These are phyloP conservation scores for Porites cylindrica DNA, from an alignment of 92 coral and sea anemone genomes.

Conservation along the genomic window DNA sequence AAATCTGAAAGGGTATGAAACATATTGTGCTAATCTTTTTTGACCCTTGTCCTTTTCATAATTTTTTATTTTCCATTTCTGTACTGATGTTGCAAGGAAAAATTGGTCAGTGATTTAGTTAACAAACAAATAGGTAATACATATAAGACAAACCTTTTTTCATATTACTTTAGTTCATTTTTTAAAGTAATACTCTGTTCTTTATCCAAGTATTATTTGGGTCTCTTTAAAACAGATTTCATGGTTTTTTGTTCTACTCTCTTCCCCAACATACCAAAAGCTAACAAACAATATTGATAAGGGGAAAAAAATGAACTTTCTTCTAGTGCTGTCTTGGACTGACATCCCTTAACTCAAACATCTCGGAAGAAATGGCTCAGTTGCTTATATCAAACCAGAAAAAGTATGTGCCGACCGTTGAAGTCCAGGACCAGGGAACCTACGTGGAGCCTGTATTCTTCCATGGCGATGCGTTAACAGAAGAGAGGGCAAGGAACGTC, in stretches of 20 bases:
- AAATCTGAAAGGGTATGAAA: slow-evolving; percentile 44
- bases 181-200: too few species aligned
- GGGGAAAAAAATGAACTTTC: neutral
- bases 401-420: slow-evolving; percentile 37
- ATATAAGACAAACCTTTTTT: too few species aligned
- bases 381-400: slow-evolving; percentile 38
- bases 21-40: too few species aligned
- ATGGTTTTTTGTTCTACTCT: neutral
- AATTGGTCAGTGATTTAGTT: too few species aligned
- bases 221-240: neutral
- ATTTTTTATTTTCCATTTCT: too few species aligned
- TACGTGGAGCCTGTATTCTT: slow-evolving; percentile 34
- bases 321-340: slow-evolving; percentile 56
- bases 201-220: too few species aligned
- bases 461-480: slow-evolving; percentile 46
- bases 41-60: too few species aligned
- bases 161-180: too few species aligned
- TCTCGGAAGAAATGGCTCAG: slow-evolving; percentile 63
- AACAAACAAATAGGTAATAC: too few species aligned
- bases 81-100: too few species aligned
- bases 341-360: slow-evolving; percentile 46
- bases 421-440: neutral
- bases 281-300: too few species aligned
- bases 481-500: slow-evolving; percentile 60
- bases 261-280: too few species aligned